Evolutionary conservation across 2,797 vertebrate species (phyloP).

Genomic region (Bovichtus variegatus): DNA sequence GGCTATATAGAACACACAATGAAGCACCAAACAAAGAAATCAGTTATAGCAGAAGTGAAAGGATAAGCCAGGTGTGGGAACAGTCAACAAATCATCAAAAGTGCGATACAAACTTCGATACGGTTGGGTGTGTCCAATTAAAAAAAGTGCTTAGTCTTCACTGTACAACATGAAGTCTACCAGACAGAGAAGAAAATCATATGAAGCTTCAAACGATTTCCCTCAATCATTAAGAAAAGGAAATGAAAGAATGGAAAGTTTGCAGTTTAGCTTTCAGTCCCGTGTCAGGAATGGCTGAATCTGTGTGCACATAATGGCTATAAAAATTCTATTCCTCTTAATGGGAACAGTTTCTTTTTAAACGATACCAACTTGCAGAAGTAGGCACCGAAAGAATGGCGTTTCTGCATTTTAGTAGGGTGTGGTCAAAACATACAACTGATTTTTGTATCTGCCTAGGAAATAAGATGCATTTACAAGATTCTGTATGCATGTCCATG

Average conservation of each 20-base stretch:
- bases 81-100: slow-evolving; percentile 5
- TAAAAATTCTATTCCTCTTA: too few species aligned
- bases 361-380: slow-evolving; percentile 49
- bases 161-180: neutral
- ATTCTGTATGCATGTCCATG: neutral
- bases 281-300: neutral
- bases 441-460: neutral
- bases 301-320: neutral
- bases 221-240: neutral
- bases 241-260: too few species aligned
- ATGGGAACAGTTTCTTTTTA: neutral
- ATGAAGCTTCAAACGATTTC: neutral
- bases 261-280: neutral
- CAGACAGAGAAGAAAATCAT: neutral
- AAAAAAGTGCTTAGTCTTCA: slow-evolving; percentile 14
- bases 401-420: slow-evolving; percentile 52
- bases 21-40: slow-evolving; percentile 26
- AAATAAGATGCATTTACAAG: neutral
- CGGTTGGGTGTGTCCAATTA: slow-evolving; percentile 47
- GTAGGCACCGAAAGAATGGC: slow-evolving; percentile 9
- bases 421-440: slow-evolving; percentile 36
- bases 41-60: slow-evolving; percentile 1
- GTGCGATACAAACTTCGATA: slow-evolving; percentile 14
- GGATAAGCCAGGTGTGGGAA: slow-evolving; percentile 46
- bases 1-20: slow-evolving; percentile 18